Conservation (phyloP, 2,113 vertebrate genomes). For the Dendrocopos noguchii region DNA sequence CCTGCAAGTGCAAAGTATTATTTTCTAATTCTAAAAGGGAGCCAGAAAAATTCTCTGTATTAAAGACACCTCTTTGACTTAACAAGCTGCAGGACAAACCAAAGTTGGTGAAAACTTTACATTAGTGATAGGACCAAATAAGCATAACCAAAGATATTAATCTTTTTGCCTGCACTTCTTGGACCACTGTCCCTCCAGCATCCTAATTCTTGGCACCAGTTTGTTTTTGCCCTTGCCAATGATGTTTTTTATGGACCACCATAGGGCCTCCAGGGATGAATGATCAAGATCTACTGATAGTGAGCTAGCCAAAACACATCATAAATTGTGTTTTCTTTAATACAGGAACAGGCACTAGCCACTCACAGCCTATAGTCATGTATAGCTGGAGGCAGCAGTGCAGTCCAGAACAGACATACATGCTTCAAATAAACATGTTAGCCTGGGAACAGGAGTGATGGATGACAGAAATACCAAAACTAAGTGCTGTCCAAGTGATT, state of each 20-base stretch:
- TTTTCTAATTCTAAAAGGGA: neutral
- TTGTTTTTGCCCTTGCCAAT: neutral
- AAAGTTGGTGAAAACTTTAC: neutral
- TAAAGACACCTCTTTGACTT: neutral
- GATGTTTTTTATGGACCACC: neutral
- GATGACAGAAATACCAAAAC: neutral
- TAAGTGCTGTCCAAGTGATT: neutral
- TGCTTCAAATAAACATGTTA: neutral
- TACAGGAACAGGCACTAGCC: neutral
- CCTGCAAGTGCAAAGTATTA: neutral
- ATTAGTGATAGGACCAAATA: neutral
- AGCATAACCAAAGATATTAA: neutral
- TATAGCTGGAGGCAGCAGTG: neutral
- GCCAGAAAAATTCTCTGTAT: neutral
- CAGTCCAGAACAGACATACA: neutral
- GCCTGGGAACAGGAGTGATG: neutral
- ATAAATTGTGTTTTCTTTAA: neutral
- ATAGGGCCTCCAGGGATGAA: neutral
- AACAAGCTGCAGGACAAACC: neutral
- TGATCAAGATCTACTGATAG: neutral
- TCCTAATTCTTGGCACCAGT: neutral
- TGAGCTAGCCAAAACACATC: neutral
- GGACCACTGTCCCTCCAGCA: neutral
- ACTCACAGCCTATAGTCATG: neutral
- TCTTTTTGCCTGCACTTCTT: neutral